Percentiles rank a stretch among this genome's conserved stretches.
These are phyloP conservation scores for Solea solea DNA, from an alignment of 2,113 vertebrate species.

Conservation along the genomic window DNA sequence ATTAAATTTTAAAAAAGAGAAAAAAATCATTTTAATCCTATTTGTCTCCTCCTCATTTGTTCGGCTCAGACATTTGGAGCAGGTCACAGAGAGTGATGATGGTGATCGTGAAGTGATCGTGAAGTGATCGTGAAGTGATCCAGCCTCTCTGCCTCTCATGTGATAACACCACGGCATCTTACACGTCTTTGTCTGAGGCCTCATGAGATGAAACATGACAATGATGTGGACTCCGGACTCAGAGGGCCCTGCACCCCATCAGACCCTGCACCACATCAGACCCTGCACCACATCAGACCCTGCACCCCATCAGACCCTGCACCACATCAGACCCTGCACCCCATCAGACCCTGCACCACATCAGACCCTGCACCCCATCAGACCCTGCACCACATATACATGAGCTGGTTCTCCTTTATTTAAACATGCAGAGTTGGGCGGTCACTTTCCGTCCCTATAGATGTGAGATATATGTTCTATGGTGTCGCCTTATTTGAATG, in stretches of 20 bases:
- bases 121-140: constrained; percentile 20
- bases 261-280: too few species aligned
- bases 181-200: constrained; percentile 62
- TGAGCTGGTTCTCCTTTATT: constrained; percentile 60
- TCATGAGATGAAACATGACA: constrained; percentile 74
- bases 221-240: constrained; percentile 43
- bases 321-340: constrained; percentile 52
- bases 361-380: constrained; percentile 60
- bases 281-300: too few species aligned
- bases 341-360: constrained; percentile 58
- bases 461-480: constrained; percentile 52
- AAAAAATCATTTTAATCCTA: too few species aligned
- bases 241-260: constrained; percentile 32
- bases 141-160: constrained; percentile 47
- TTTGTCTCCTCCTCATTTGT: background rate
- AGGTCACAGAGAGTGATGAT: constrained; percentile 19
- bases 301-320: too few species aligned
- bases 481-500: constrained; percentile 59
- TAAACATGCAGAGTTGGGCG: constrained; percentile 20
- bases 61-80: constrained; percentile 12
- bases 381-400: constrained; percentile 57
- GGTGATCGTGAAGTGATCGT: too few species aligned
- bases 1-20: too few species aligned
- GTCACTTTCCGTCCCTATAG: constrained; percentile 51
- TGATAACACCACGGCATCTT: constrained; percentile 76